Base-by-base conservation (phyloP, 2,888 invertebrate species). In the Cataglyphis altisquamis region DNA sequence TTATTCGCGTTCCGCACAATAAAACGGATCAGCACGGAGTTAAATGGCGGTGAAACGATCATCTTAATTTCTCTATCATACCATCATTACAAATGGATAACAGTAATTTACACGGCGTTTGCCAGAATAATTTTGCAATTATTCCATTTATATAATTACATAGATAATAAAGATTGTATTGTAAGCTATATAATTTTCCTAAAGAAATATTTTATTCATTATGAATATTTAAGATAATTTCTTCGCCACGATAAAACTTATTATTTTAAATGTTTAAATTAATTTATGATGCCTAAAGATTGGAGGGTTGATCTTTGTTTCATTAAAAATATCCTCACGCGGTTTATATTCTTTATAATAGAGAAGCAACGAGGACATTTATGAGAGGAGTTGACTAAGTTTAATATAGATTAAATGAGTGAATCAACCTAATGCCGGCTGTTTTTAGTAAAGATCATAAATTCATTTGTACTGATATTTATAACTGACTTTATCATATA, bases 1-100 rank as follows among this genome's bases (percentile, higher is more conserved):
- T 80, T 80, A 80, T 48, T 80, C 74, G 15, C 32, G 45, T 80
- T 73, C 32, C 78, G 60, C 60, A 60, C 78, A 73, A 80, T 80
- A 80, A 73, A 80, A 80, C 60, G 18, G 78, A 80, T 80, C 60
- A 36, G 78, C 45, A 25, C 60, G 18, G 25, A 45, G 45, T 80
- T 73, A 73, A 72, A 73, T 80, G 45, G 73, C 45, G 60, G 73
- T 36, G 73, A 78, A 78, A 78, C 72, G 25, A 25, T 12, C 57
- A 45, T 60, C 78, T 80, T 62, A 72, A 80, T 80, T 80, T 48
- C 74, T 48, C 4, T 21, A 18, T 18, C n/a, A 8, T 52, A 12
- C n/a, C 29, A 60, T 73, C 39, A 57, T 70, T 73, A 62, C 18
- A 9, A 80, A 80, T 73, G 18, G 21, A 41, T 55, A 55, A 39